Percentiles rank a stretch among this genome's conserved stretches.
Evolutionary conservation across 2,797 vertebrate species (phyloP).

Genomic region (Intellagama lesueurii): DNA sequence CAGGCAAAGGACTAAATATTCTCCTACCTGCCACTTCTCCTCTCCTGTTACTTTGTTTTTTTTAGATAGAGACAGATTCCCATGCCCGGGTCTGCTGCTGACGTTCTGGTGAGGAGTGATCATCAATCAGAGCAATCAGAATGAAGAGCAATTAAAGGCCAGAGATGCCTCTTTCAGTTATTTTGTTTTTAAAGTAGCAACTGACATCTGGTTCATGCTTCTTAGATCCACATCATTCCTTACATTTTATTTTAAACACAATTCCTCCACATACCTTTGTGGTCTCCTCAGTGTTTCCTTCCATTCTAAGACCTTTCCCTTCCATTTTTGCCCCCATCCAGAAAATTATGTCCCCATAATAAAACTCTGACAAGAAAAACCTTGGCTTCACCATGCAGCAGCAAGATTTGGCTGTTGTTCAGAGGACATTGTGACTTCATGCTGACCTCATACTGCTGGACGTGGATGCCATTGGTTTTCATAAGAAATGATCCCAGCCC

Average conservation of each 20-base stretch:
- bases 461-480: neutral
- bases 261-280: neutral
- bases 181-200: neutral
- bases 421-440: neutral
- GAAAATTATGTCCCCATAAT: neutral
- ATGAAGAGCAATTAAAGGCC: neutral
- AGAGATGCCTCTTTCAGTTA: neutral
- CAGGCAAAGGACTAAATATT: neutral
- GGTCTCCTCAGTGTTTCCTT: neutral
- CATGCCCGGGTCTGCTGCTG: neutral
- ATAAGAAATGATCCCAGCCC: neutral
- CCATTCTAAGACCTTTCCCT: neutral
- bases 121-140: neutral
- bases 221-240: neutral
- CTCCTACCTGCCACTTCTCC: neutral
- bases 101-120: neutral
- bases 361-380: too few species aligned
- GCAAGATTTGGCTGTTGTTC: neutral
- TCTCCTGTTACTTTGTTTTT: neutral
- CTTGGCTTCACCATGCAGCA: neutral
- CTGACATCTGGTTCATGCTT: neutral
- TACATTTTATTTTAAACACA: too few species aligned
- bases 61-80: neutral
- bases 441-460: neutral
- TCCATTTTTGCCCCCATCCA: neutral